Base-by-base conservation (phyloP, 2,113 vertebrate species). In the Leucosticte australis region DNA sequence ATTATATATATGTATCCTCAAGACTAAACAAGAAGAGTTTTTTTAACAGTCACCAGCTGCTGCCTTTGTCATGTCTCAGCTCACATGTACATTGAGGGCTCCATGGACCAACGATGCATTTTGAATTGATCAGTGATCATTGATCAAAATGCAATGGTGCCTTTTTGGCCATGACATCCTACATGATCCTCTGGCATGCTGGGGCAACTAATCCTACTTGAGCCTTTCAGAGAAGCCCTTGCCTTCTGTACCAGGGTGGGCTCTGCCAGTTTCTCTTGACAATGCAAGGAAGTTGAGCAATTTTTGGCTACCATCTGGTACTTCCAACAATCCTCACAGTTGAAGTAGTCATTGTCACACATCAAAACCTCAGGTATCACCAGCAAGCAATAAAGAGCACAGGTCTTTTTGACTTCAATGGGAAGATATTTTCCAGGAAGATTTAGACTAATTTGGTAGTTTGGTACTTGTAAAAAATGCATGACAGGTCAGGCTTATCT, bases 151-250 rank as follows among this genome's bases (percentile, higher is more conserved):
- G 20, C 41, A 86, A 6, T 5, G 42, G 44, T 19, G 21, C 9
- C 7, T 15, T 76, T 91, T 67, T 42, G 49, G 27, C 60, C 7
- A 18, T 10, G 46, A 49, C 8, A 18, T 57, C 28, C n/a, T 22
- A 52, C 50, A 41, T 7, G 37, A 85, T 42, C 39, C 10, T 69
- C 20, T 50, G 18, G 28, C 2, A 1, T 0, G 0, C 1, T 53
- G 21, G 19, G 33, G 7, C 33, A 78, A 35, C n/a, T 64, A 82
- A 84, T 30, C 35, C 69, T 33, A 23, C 52, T 23, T 16, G 56
- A 91, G 56, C 33, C 28, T 67, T 81, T 75, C 9, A 77, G 11
- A 69, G 46, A 77, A 37, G 26, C 20, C 31, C 18, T 46, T 64
- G 78, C 53, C 39, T 64, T 57, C 62, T 78, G 13, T 81, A 35